A percentile compares a stretch with the other conserved stretches of the same genome.
phyloP scores from a whole-genome alignment of 2,888 invertebrate species.

The Thymelicus sylvestris region DNA sequence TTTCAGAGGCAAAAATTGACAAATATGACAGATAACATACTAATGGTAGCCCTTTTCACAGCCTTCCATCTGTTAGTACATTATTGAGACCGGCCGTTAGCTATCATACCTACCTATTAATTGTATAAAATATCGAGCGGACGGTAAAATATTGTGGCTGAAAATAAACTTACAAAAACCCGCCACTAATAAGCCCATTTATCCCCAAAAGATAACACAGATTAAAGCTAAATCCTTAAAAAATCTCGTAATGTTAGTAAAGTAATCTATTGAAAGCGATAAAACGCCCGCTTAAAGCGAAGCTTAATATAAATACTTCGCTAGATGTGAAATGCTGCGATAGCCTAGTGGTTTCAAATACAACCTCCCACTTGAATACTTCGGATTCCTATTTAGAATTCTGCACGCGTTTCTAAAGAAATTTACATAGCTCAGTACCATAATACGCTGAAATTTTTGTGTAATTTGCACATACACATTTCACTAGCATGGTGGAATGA shows the following conservation, averaged over 20 bases:
- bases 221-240: slow-evolving; percentile 1
- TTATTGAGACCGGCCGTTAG: too few relatives aligned
- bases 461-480: too few relatives aligned
- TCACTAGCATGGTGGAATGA: too few relatives aligned
- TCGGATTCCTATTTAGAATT: neutral
- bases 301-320: slow-evolving; percentile 5
- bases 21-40: too few relatives aligned
- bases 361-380: neutral
- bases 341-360: neutral
- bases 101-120: too few relatives aligned
- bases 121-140: neutral
- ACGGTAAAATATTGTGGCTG: neutral
- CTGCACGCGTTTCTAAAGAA: neutral
- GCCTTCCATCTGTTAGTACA: too few relatives aligned
- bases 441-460: too few relatives aligned
- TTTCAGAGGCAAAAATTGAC: too few relatives aligned
- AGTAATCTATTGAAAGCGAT: slow-evolving; percentile 7
- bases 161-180: neutral
- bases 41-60: too few relatives aligned
- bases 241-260: neutral
- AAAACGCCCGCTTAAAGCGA: neutral
- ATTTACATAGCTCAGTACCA: too few relatives aligned
- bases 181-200: neutral
- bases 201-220: slow-evolving; percentile 1
- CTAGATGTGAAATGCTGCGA: neutral